Evolutionary conservation across 2,888 invertebrate species (phyloP).

Genomic region (Eremobia ochroleuca): DNA sequence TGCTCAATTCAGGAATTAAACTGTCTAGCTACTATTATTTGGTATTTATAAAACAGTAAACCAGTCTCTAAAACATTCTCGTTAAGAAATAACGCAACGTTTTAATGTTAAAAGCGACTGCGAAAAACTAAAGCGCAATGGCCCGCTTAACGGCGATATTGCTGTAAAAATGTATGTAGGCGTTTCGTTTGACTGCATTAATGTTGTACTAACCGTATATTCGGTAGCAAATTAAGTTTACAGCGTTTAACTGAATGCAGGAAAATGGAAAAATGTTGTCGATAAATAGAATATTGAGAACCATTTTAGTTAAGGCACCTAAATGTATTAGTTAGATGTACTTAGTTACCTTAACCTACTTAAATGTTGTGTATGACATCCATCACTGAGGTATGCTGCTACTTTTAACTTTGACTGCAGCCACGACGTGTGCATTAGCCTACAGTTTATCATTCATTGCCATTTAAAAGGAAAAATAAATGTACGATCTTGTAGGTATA

Average conservation of each 20-base stretch:
- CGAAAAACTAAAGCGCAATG: slow-evolving; percentile 37
- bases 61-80: slow-evolving; percentile 11
- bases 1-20: neutral
- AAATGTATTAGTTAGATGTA: slow-evolving; percentile 9
- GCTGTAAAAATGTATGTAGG: slow-evolving; percentile 64
- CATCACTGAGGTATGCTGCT: neutral
- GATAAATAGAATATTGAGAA: slow-evolving; percentile 1
- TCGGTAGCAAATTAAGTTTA: slow-evolving; percentile 42
- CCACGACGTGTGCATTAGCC: neutral
- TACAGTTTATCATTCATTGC: neutral
- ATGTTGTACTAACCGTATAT: slow-evolving; percentile 22
- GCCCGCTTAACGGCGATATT: slow-evolving; percentile 51
- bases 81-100: slow-evolving; percentile 9
- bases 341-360: slow-evolving; percentile 10
- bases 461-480: neutral
- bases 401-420: neutral
- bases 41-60: slow-evolving; percentile 16
- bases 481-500: neutral
- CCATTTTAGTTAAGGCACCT: neutral
- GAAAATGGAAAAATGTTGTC: slow-evolving; percentile 6
- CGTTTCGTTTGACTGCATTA: slow-evolving; percentile 50
- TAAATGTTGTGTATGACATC: neutral
- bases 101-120: slow-evolving; percentile 30
- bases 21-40: neutral
- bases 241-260: slow-evolving; percentile 1